These are phyloP conservation scores for Galerucella calmariensis DNA, from an alignment of 2,888 invertebrate species.

Conservation along the genomic window DNA sequence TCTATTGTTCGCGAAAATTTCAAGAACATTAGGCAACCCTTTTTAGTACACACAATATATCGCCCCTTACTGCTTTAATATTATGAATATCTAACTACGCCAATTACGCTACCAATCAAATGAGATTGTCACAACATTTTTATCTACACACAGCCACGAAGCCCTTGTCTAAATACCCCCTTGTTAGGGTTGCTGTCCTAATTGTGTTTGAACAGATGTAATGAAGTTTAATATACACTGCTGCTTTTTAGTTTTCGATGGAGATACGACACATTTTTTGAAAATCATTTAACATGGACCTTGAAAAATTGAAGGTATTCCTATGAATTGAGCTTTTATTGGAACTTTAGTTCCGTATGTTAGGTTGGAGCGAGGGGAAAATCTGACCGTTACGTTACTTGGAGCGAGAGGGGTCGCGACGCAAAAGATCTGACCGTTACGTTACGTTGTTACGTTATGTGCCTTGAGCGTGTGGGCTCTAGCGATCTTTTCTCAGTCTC, in stretches of 20 bases:
- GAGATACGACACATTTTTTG: no score
- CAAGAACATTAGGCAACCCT: constrained; percentile 3
- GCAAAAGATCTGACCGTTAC: no score
- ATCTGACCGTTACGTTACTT: no score
- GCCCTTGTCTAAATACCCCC: constrained; percentile 19
- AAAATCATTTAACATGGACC: no score
- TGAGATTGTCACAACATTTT: constrained; percentile 38
- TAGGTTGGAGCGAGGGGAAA: no score
- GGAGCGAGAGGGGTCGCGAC: no score
- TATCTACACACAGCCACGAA: constrained; percentile 13
- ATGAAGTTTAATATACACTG: neutral
- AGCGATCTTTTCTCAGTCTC: no score
- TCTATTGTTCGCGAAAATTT: constrained; percentile 4
- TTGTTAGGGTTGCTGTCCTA: constrained; percentile 16
- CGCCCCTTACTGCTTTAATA: constrained; percentile 21
- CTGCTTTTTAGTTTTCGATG: neutral
- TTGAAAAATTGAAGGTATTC: no score
- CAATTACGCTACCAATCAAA: constrained; percentile 35
- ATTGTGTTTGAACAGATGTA: constrained; percentile 10
- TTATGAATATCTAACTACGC: constrained; percentile 30
- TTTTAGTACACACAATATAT: constrained; percentile 1
- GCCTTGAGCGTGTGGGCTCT: no score
- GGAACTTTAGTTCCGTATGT: no score
- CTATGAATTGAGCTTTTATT: no score
- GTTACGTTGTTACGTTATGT: no score